A percentile compares a stretch with the other conserved stretches of the same genome.
These are phyloP conservation scores for Smittia sp. DNA, from an alignment of 2,888 invertebrate species.

Conservation along the genomic window DNA sequence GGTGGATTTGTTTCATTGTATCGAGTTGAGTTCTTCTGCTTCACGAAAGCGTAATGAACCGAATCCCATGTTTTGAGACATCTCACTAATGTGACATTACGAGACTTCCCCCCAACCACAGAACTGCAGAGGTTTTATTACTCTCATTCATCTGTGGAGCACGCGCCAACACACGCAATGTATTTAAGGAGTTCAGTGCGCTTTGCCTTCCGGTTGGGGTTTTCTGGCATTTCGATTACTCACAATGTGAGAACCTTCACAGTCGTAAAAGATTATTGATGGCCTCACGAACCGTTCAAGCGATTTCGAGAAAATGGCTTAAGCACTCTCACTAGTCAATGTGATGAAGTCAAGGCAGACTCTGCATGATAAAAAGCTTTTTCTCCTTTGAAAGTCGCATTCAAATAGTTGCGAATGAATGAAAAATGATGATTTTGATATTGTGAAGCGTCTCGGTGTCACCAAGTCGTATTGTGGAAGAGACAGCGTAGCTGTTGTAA, in stretches of 20 bases:
- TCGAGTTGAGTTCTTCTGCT: neutral
- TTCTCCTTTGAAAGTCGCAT: neutral
- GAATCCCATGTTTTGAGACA: neutral
- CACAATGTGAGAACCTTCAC: too few relatives aligned
- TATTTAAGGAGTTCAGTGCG: too few relatives aligned
- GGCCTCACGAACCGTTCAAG: too few relatives aligned
- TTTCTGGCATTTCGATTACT: too few relatives aligned
- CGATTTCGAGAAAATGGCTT: too few relatives aligned
- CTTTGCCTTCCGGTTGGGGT: too few relatives aligned
- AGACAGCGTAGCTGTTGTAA: neutral
- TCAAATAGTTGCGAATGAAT: neutral
- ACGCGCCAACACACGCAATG: too few relatives aligned
- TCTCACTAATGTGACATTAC: constrained; percentile 2
- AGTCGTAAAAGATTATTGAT: too few relatives aligned
- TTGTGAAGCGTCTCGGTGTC: neutral
- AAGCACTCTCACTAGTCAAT: too few relatives aligned
- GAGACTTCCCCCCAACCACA: too few relatives aligned
- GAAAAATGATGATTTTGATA: neutral
- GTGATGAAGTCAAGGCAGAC: neutral
- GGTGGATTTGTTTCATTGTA: neutral
- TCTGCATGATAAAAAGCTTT: neutral
- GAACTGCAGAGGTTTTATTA: neutral
- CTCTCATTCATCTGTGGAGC: neutral
- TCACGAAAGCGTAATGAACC: neutral
- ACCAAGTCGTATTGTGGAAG: neutral